Base-by-base conservation (phyloP, 2,797 vertebrate species). In the Crenuchus spilurus region DNA sequence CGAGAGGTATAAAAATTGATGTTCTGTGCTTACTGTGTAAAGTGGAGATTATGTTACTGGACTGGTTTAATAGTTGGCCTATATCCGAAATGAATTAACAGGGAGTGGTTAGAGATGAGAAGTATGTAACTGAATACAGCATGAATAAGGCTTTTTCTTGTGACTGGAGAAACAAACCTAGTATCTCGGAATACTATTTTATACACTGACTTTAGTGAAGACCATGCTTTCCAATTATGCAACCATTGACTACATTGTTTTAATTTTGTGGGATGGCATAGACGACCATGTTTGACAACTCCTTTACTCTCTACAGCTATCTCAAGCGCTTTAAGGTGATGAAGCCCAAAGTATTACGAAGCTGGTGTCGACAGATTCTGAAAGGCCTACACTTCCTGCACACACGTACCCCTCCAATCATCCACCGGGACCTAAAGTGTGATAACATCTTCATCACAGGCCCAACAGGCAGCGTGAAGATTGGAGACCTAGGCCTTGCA, bases 401-500 rank as follows among this genome's bases (percentile, higher is more conserved):
- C 84, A 99, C 97, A 1, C 92, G 97, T 84, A 94, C 95, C 0
- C 97, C 97, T 26, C 97, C 97, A 66, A 99, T 99, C 86, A 99
- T 99, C 87, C 97, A 99, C 84, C 92, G 97, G 69, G 97, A 99
- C 89, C 94, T 99, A 70, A 99, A 99, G 90, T 99, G 97, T 63
- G 97, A 99, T 83, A 99, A 99, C 89, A 99, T 99, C 87, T 99
- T 99, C 84, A 99, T 99, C 86, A 99, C 97, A 0, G 97, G 97
- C 73, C 97, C 97, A 61, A 98, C 97, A 0, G 97, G 97, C 81
- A 99, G 97, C 0, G 97, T 99, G 70, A 99, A 99, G 89, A 99
- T 99, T 3, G 97, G 97, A 1, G 97, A 99, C 85, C 92, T 99
- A 84, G 97, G 97, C 74, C 89, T 99, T 81, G 97, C 97, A 64